Base-by-base conservation (phyloP, 2,113 vertebrate species). In the Echinops telfairi region DNA sequence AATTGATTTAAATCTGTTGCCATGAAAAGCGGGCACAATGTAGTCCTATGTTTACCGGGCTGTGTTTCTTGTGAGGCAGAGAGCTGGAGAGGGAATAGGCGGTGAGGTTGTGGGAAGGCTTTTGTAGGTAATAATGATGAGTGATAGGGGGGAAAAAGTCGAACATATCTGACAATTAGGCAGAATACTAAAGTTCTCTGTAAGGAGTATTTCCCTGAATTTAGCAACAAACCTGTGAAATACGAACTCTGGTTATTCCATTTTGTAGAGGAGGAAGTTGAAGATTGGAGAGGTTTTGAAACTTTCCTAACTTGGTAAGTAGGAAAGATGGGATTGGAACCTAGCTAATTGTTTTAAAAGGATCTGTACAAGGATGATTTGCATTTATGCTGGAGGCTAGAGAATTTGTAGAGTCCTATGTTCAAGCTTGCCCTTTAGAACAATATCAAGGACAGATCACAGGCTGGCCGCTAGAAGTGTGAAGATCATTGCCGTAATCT, bases 271-370 rank as follows among this genome's bases (percentile, higher is more conserved):
- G 71, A 93, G 19, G n/a, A 92, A 57, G 38, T 47, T 68, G 8
- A 82, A 22, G 33, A 95, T 60, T 33, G 93, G 78, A 81, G 73
- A 96, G 20, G n/a, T 83, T 84, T 89, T 78, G 84, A 68, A 94
- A 89, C 11, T 57, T 94, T 60, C 16, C 71, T 25, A 73, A 31
- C 29, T 60, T 93, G 73, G 19, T 53, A 78, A 93, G 43, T 68
- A 82, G 36, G 60, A 89, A 88, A 31, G 76, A 88, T 8, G 93
- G 27, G 38, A 71, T 83, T 38, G 70, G 27, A 87, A 85, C 25
- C 31, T 75, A 85, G 31, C 33, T 78, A 89, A 80, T 47, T 23
- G 16, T 57, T 38, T 83, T 85, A 64, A 57, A 22, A 95, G 79
- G 81, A 79, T 3, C 20, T 73, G 3, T 71, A 31, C 10, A n/a